Conservation (phyloP, 2,113 vertebrate species). For the Solea solea region DNA sequence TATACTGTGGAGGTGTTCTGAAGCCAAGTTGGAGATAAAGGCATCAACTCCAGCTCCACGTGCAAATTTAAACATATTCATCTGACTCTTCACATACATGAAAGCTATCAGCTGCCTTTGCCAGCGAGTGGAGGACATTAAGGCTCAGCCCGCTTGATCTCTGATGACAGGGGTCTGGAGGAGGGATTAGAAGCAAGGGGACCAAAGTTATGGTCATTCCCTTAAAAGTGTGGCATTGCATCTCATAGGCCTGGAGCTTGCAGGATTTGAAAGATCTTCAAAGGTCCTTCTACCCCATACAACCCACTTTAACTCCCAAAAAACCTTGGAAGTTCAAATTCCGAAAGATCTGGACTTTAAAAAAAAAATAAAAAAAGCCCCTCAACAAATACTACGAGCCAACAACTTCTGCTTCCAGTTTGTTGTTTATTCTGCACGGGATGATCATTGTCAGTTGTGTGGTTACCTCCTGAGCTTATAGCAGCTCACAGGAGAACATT, state of each 20-base stretch:
- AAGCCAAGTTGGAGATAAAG: conserved; percentile 48
- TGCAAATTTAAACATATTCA: conserved; percentile 69
- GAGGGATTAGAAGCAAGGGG: conserved; percentile 72
- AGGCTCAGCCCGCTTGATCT: conserved; percentile 74
- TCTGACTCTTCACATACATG: conserved; percentile 64
- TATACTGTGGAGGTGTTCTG: conserved; percentile 23
- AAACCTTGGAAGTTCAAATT: conserved; percentile 50
- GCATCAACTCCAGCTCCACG: conserved; percentile 47
- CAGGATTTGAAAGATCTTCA: conserved; percentile 70
- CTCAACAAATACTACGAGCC: conserved; percentile 14
- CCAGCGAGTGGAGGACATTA: conserved; percentile 69
- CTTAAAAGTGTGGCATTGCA: conserved; percentile 69
- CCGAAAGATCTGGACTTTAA: conserved; percentile 46
- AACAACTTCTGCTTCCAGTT: conserved; percentile 29
- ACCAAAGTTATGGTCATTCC: conserved; percentile 74
- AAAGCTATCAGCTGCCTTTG: conserved; percentile 75
- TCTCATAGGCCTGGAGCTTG: conserved; percentile 69
- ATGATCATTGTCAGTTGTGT: conserved; percentile 42
- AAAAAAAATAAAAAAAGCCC: conserved; percentile 37
- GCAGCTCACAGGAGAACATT: conserved; percentile 56
- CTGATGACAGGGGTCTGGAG: conserved; percentile 76
- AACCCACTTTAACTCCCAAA: conserved; percentile 32
- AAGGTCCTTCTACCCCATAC: conserved; percentile 50
- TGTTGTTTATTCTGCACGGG: conserved; percentile 53
- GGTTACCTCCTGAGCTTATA: conserved; percentile 39